Base-by-base conservation (phyloP, 2,797 vertebrate genomes). In the Ambastaia sidthimunki region DNA sequence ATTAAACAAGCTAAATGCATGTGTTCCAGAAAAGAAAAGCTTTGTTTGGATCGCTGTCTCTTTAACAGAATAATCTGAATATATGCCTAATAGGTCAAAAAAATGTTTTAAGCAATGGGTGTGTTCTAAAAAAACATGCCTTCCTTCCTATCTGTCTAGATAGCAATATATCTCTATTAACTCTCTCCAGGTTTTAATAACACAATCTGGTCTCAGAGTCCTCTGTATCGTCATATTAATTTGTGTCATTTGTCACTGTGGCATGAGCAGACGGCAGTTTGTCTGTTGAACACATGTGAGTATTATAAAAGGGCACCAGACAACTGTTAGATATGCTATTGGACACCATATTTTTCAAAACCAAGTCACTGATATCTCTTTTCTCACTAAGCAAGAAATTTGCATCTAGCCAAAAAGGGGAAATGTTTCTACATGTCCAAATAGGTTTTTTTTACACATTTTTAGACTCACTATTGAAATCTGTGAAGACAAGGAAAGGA, bases 141-240 rank as follows among this genome's bases (percentile, higher is more conserved):
- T 37, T 37, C 34, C 34, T 37, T 37, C 34, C 4, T 37, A 4
- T 37, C 34, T 55, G 52, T 55, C 18, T 19, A 11, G 41, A 9
- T 11, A 44, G 41, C 41, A 44, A 44, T 44, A 44, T 44, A 44
- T 44, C 41, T 11, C 78, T 80, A 55, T 72, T 79, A 73, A 71
- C 73, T 65, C 80, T 82, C 82, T 85, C 82, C 82, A 83, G 80
- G 82, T 83, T 85, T 85, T 85, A 85, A 83, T 85, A 85, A 83
- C 82, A 83, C 84, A 85, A 82, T 85, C 84, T 85, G 84, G 82
- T 82, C 71, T 66, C 37, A 52, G 76, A 68, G 62, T 77, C 80
- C 71, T n/a, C n/a, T n/a, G n/a, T n/a, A n/a, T n/a, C 69, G 18
- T 77, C 57, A 59, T 77, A 83, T 85, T 85, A 85, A 85, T 83